Conservation (phyloP, 2,888 invertebrate genomes). For the Epirrita christyi region DNA sequence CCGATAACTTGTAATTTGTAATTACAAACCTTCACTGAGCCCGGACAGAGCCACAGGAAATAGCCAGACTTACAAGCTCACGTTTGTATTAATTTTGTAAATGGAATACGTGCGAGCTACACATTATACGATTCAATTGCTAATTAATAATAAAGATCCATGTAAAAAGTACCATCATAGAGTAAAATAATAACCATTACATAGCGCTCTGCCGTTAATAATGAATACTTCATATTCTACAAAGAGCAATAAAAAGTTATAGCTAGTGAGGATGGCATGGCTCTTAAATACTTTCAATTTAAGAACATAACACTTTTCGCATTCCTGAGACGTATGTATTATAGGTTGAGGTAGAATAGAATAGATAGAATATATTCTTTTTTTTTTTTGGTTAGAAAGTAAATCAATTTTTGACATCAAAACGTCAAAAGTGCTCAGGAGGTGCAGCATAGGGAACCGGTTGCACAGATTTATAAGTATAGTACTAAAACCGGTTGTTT, state of each 20-base stretch:
- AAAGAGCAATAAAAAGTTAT: constrained; percentile 1
- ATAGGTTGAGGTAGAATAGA: no score
- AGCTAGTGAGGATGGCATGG: no score
- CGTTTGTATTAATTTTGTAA: constrained; percentile 65
- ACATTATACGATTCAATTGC: constrained; percentile 40
- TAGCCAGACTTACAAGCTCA: constrained; percentile 67
- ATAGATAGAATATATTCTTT: no score
- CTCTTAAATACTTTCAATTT: no score
- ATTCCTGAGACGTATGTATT: no score
- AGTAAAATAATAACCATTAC: neutral
- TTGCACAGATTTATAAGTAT: no score
- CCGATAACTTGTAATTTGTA: constrained; percentile 80
- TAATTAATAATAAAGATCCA: neutral
- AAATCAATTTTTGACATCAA: no score
- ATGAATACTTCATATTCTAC: neutral
- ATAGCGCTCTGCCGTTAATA: neutral
- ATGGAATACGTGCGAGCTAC: constrained; percentile 51
- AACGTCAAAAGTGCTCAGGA: no score
- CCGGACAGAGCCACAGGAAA: constrained; percentile 72
- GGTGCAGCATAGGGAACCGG: no score
- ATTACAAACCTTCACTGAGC: constrained; percentile 80
- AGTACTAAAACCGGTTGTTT: no score
- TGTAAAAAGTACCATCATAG: neutral
- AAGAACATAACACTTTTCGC: no score
- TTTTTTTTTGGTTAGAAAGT: no score